Evolutionary conservation across 2,888 invertebrate genomes (phyloP).

Genomic region (Bellardia bayeri): DNA sequence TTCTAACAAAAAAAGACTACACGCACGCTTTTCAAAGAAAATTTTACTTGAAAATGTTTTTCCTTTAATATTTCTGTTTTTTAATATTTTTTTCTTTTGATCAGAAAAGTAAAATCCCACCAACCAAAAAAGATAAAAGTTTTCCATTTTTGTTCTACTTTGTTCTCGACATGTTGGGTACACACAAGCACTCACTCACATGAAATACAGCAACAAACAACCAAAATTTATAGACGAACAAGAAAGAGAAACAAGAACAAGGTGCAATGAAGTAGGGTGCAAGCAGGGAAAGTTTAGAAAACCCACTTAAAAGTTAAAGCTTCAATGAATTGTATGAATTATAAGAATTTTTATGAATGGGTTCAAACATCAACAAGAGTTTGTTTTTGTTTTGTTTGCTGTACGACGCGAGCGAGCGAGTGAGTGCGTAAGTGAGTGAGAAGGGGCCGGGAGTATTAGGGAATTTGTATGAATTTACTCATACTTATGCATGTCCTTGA

Average conservation of each 20-base stretch:
- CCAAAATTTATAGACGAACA: constrained; percentile 1
- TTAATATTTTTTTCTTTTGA: not conserved
- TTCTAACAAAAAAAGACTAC: not conserved
- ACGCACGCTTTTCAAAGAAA: not conserved
- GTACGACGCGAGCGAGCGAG: not conserved
- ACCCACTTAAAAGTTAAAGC: constrained; percentile 68
- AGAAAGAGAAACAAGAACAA: not conserved
- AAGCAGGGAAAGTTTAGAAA: not conserved
- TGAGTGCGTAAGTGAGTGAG: not conserved
- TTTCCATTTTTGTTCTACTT: constrained; percentile 1
- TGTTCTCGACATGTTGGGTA: not conserved
- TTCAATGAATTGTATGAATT: constrained; percentile 67
- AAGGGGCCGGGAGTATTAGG: not conserved
- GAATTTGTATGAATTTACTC: constrained; percentile 14
- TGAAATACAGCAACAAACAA: not conserved
- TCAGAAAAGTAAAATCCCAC: not conserved
- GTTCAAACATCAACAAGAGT: constrained; percentile 38
- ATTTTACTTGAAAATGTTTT: not conserved
- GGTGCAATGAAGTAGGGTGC: not conserved
- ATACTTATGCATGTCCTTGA: constrained; percentile 37
- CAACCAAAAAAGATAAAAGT: constrained; percentile 31
- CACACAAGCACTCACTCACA: not conserved
- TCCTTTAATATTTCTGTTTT: too few species aligned
- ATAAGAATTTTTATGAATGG: constrained; percentile 54
- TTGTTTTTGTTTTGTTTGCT: not conserved